Base-by-base conservation (phyloP, 2,797 vertebrate species). In the Pogoniulus pusillus region DNA sequence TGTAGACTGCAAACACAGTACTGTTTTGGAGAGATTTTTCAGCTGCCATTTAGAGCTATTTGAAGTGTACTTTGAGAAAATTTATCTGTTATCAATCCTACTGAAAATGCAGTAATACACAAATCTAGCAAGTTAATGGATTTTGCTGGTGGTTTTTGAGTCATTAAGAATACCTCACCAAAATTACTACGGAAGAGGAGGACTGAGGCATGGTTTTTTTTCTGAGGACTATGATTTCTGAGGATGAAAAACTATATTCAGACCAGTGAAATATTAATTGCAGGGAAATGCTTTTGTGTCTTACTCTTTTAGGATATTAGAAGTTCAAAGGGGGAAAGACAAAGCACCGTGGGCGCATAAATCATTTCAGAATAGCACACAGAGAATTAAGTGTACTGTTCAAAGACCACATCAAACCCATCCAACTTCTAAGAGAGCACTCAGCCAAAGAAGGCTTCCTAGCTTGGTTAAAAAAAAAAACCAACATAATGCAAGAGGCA, bases 61-160 rank as follows among this genome's bases (percentile, higher is more conserved):
- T 83, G 65, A 75, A 82, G 49, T 12, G 15, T 69, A 75, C 76
- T 90, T 34, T 60, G 66, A 72, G 41, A 85, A 82, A 62, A 91
- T 70, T 89, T 70, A 80, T 78, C 32, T 23, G 9, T 75, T 82
- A 69, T 24, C n/a, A 63, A 60, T 66, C 32, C 68, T 81, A 81
- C n/a, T 91, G 82, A 39, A 94, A 94, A 93, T 54, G 73, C 55
- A 93, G 76, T 78, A 89, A 69, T 89, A 57, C 23, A 82, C 49
- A 78, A 85, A 93, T 34, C 0, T 2, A 90, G 47, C 32, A 89
- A 81, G 75, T 37, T 75, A 82, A 72, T 78, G 47, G 75, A 63
- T 58, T 77, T 34, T 4, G 49, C 47, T 91, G 53, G 85, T 90
- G 81, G 66, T 70, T 85, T 96, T 54, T 91, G 41, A 94, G 83